Conservation (phyloP, 2,888 invertebrate species). For the Leucophora obtusa region DNA sequence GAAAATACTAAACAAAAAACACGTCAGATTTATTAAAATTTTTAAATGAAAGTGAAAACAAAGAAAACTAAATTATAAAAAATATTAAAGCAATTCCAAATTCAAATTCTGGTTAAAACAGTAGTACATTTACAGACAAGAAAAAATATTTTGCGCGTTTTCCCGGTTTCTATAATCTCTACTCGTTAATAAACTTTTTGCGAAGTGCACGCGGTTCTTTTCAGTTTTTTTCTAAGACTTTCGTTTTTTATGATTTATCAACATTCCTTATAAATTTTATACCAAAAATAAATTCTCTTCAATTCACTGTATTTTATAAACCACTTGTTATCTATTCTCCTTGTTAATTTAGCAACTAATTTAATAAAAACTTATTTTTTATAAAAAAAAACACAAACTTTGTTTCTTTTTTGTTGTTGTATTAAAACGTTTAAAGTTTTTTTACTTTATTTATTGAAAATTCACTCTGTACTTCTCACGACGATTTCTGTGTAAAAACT, state of each 20-base stretch:
- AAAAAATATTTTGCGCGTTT: background rate
- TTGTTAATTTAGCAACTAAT: background rate
- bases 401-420: background rate
- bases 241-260: too few species aligned
- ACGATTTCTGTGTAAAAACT: constrained; percentile 64
- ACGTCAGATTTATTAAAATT: background rate
- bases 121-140: background rate
- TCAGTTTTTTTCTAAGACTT: background rate
- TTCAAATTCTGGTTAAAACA: too few species aligned
- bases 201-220: background rate
- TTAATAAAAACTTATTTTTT: background rate
- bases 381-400: constrained; percentile 1
- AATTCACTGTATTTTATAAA: background rate
- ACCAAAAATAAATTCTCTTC: too few species aligned
- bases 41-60: background rate
- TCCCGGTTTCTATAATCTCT: too few species aligned
- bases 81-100: too few species aligned
- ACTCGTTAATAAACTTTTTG: background rate
- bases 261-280: too few species aligned
- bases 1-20: background rate
- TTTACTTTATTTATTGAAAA: background rate
- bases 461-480: constrained; percentile 51
- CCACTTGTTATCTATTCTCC: background rate
- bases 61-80: background rate
- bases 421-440: background rate